Conservation (phyloP, 2,113 vertebrate species). For the Tragelaphus buxtoni region DNA sequence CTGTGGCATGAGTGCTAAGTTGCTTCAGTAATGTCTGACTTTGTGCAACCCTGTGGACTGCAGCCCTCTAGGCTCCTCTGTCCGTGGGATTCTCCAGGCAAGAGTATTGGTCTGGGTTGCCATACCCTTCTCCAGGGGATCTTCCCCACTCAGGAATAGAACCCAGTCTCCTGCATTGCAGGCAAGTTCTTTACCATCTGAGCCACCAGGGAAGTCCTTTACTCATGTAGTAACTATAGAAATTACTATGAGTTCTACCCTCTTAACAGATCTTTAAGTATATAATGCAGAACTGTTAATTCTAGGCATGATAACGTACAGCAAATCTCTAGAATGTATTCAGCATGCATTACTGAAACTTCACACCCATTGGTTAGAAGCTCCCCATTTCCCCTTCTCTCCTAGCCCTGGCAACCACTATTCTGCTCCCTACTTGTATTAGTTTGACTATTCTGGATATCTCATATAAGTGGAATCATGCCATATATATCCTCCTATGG, state of each 20-base stretch:
- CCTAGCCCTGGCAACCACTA: background rate
- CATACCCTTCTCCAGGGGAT: background rate
- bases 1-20: background rate
- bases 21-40: background rate
- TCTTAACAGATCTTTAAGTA: background rate
- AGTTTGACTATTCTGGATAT: background rate
- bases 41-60: background rate
- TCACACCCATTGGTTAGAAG: background rate
- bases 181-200: background rate
- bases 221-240: background rate
- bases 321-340: background rate
- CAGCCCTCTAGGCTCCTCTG: background rate
- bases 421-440: background rate
- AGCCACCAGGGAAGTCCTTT: background rate
- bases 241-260: background rate
- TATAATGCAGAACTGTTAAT: background rate
- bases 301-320: background rate
- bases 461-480: background rate
- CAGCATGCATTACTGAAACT: background rate
- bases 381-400: background rate
- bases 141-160: background rate
- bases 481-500: background rate
- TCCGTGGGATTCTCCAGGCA: background rate
- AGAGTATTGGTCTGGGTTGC: background rate
- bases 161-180: background rate